phyloP scores from a whole-genome alignment of 1,140 invertebrate species.

The Dryas iulia region DNA sequence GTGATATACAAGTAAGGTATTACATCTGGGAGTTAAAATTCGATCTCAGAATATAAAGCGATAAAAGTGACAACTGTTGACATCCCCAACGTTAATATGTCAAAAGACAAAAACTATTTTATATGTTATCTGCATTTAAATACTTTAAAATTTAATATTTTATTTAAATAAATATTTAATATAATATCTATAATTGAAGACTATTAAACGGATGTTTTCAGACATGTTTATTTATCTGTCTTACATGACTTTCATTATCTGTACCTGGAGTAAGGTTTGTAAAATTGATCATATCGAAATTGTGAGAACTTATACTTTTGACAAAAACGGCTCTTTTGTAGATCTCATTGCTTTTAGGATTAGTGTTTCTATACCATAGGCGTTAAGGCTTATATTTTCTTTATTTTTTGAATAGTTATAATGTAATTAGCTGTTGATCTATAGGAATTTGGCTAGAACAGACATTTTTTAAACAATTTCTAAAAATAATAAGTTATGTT shows the following conservation, averaged over 20 bases:
- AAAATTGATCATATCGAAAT: constrained; percentile 13
- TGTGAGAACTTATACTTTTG: background rate
- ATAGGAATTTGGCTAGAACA: background rate
- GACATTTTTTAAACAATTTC: background rate
- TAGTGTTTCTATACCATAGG: constrained; percentile 16
- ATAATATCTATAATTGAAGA: background rate
- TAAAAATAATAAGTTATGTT: no score
- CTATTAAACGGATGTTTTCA: background rate
- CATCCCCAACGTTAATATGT: background rate
- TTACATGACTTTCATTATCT: background rate
- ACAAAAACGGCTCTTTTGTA: background rate
- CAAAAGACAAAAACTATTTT: background rate
- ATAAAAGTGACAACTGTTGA: no score
- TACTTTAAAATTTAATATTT: no score
- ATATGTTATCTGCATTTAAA: background rate
- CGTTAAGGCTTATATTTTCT: constrained; percentile 15
- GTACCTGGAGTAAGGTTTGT: background rate
- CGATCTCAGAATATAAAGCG: constrained; percentile 61
- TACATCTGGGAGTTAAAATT: constrained; percentile 67
- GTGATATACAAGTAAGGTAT: constrained; percentile 73
- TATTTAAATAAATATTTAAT: background rate
- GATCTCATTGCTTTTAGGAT: constrained; percentile 21
- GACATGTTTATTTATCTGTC: background rate
- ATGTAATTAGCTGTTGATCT: background rate
- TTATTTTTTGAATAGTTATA: background rate